phyloP scores from a whole-genome alignment of 2,888 invertebrate species.

The Melipona beecheii region DNA sequence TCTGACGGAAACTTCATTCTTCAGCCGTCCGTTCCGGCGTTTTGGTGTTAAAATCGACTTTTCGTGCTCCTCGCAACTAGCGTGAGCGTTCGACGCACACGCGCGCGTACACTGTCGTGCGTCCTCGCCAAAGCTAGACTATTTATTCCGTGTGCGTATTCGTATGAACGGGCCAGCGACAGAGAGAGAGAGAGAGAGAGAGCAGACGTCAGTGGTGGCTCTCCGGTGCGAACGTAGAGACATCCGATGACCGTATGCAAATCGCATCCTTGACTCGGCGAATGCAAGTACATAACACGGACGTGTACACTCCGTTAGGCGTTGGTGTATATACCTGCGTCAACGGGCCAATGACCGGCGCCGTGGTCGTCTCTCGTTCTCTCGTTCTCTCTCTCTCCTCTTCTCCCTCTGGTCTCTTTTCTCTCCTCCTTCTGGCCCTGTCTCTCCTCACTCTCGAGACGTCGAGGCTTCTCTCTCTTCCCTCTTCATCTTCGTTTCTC shows the following conservation, averaged over 20 bases:
- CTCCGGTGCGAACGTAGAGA: constrained; percentile 62
- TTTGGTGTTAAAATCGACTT: too few relatives aligned
- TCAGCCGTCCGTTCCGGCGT: too few relatives aligned
- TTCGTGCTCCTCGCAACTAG: too few relatives aligned
- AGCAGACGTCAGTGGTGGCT: constrained; percentile 56
- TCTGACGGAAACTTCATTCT: too few relatives aligned
- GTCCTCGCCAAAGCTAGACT: not conserved
- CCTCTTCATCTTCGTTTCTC: constrained; percentile 1
- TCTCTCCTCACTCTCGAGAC: not conserved
- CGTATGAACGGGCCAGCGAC: constrained; percentile 60
- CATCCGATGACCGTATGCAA: constrained; percentile 71
- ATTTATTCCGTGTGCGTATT: constrained; percentile 57
- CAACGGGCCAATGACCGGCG: constrained; percentile 69
- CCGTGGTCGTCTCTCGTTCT: constrained; percentile 34
- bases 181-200: constrained; percentile 12
- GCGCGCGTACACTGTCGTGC: not conserved
- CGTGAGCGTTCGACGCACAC: not conserved
- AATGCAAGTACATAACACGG: constrained; percentile 68
- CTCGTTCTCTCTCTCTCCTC: not conserved
- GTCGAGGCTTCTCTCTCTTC: not conserved
- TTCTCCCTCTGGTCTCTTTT: not conserved
- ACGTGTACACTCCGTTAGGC: constrained; percentile 68
- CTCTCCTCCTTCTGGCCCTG: not conserved
- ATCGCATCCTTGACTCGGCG: constrained; percentile 71
- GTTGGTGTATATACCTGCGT: constrained; percentile 64